These are phyloP conservation scores for Cephalotes varians DNA, from an alignment of 2,888 invertebrate species.

Conservation along the genomic window DNA sequence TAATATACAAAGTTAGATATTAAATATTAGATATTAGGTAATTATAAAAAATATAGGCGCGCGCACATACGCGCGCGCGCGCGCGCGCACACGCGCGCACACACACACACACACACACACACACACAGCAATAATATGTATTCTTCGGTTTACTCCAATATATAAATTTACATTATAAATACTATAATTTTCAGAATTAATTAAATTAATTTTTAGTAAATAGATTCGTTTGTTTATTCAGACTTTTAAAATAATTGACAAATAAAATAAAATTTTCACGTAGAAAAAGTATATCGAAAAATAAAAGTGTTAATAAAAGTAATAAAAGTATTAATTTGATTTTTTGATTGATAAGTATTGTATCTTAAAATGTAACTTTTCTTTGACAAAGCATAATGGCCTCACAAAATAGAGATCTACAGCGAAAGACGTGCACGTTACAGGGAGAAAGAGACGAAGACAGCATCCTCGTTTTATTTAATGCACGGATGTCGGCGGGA, in stretches of 20 bases:
- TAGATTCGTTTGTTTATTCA: neutral
- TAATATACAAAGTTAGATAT: neutral
- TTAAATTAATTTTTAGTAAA: conserved; percentile 1
- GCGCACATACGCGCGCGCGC: too few species aligned
- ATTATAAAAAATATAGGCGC: neutral
- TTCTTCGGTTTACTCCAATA: neutral
- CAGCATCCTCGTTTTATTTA: conserved; percentile 67
- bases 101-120: too few species aligned
- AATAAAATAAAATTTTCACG: neutral
- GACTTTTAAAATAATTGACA: neutral
- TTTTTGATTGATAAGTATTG: neutral
- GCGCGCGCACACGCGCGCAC: too few species aligned
- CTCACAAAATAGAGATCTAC: neutral
- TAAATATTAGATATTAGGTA: neutral
- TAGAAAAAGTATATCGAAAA: neutral
- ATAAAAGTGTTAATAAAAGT: too few species aligned
- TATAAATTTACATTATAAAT: neutral
- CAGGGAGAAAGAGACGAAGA: conserved; percentile 40
- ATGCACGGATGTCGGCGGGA: conserved; percentile 68
- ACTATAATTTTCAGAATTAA: neutral
- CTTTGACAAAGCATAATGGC: neutral
- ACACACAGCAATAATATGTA: neutral
- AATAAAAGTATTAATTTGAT: neutral
- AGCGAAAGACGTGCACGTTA: neutral
- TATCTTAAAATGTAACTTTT: neutral